Percentiles rank a stretch among this genome's conserved stretches.
Evolutionary conservation across 2,113 vertebrate species (phyloP).

Genomic region (Lagenorhynchus albirostris): DNA sequence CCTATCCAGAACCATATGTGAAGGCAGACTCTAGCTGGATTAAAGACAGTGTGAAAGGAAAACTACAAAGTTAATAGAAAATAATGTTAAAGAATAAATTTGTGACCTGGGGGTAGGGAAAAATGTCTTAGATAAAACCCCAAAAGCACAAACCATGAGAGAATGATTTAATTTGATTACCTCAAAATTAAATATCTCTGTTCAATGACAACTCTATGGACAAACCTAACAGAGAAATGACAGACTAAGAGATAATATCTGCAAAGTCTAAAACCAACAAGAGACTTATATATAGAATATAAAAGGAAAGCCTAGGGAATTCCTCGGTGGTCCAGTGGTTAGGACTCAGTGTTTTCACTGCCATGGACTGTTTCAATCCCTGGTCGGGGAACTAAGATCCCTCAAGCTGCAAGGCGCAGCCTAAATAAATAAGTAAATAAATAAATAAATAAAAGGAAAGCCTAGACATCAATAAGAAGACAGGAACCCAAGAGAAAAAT

Average conservation of each 20-base stretch:
- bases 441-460: background rate
- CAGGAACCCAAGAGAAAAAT: background rate
- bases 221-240: background rate
- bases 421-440: background rate
- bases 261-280: background rate
- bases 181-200: background rate
- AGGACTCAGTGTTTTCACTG: background rate
- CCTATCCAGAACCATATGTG: background rate
- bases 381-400: background rate
- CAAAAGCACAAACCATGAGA: background rate
- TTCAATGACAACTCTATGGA: background rate
- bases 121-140: background rate
- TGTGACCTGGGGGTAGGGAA: background rate
- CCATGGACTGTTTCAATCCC: background rate
- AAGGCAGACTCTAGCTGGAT: background rate
- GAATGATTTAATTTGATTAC: background rate
- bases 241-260: background rate
- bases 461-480: background rate
- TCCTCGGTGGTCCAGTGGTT: background rate
- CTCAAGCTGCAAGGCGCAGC: accelerated
- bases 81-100: background rate
- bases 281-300: background rate
- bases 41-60: background rate
- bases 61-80: background rate
- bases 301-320: background rate